phyloP scores from a whole-genome alignment of 2,113 vertebrate genomes.

The Asarcornis scutulata region DNA sequence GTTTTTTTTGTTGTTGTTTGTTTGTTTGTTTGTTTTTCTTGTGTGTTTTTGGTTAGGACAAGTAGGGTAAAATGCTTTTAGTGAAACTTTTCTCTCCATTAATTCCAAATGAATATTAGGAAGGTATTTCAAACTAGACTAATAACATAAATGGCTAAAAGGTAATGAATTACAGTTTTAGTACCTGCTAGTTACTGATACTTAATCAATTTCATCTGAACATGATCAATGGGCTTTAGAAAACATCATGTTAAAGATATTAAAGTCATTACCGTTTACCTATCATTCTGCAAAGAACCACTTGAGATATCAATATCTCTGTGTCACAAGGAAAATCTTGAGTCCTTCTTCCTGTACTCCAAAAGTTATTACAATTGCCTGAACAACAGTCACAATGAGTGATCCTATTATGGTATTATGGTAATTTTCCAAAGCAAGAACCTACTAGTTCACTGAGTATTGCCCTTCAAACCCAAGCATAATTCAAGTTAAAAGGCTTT shows the following conservation, averaged over 20 bases:
- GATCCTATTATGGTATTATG: not conserved
- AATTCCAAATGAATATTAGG: not conserved
- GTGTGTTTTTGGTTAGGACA: not conserved
- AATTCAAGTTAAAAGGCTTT: not conserved
- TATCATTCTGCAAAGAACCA: not conserved
- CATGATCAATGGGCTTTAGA: not conserved
- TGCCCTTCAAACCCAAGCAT: not conserved
- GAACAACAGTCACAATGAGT: not conserved
- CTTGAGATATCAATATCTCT: not conserved
- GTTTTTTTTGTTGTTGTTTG: not conserved
- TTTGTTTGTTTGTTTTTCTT: not conserved
- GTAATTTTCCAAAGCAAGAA: not conserved
- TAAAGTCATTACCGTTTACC: not conserved
- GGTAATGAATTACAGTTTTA: not conserved
- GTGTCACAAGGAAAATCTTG: not conserved
- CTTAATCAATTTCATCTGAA: not conserved
- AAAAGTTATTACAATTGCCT: not conserved
- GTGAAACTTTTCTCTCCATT: not conserved
- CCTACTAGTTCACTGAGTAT: not conserved
- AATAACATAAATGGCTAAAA: not conserved
- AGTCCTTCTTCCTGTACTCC: not conserved
- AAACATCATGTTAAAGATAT: not conserved
- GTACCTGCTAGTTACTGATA: not conserved
- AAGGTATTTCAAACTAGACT: not conserved
- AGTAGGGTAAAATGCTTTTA: not conserved